Base-by-base conservation (phyloP, 2,113 vertebrate genomes). In the Indicator indicator region DNA sequence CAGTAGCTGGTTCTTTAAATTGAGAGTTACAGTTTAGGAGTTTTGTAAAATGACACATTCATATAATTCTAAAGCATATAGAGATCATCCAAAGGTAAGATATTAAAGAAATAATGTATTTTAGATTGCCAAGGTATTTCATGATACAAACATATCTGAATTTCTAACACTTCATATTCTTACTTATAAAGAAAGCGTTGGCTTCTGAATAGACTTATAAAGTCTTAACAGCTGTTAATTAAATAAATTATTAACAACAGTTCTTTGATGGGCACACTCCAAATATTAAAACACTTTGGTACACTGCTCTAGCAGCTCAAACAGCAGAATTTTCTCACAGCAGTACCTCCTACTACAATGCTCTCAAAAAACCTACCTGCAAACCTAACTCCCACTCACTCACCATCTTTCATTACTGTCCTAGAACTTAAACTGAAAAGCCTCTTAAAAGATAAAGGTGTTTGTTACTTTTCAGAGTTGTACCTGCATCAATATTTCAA, bases 1-100 rank as follows among this genome's bases (percentile, higher is more conserved):
- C 94, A 99, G 98, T 16, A 99, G 98, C 79, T 99, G 99, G 85
- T 98, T 98, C 99, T 99, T 95, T 59, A 90, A 97, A 97, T 75
- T 69, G 8, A 95, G 3, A 90, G 32, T 9, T 54, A 94, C 13
- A 71, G 86, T 20, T 72, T 21, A 65, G 32, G 28, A 46, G 9
- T 95, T 84, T 73, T 63, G 28, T 38, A 90, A 21, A 69, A 16
- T 17, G 55, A 77, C 15, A 68, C 7, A 56, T 79, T 74, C 42
- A 70, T 44, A 56, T 21, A 60, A 59, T 13, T 79, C 32, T 64
- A 90, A 78, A 92, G 72, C 12, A 72, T 20, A 75, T 0, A 67
- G 4, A 93, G 28, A 74, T n/a, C 30, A 75, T 46, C 4, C 42
- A 83, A 92, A 91, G 78, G 11, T 5, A 90, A 10, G 12, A 81